Evolutionary conservation across 2,113 vertebrate species (phyloP).

Genomic region (Nothoprocta pentlandii): DNA sequence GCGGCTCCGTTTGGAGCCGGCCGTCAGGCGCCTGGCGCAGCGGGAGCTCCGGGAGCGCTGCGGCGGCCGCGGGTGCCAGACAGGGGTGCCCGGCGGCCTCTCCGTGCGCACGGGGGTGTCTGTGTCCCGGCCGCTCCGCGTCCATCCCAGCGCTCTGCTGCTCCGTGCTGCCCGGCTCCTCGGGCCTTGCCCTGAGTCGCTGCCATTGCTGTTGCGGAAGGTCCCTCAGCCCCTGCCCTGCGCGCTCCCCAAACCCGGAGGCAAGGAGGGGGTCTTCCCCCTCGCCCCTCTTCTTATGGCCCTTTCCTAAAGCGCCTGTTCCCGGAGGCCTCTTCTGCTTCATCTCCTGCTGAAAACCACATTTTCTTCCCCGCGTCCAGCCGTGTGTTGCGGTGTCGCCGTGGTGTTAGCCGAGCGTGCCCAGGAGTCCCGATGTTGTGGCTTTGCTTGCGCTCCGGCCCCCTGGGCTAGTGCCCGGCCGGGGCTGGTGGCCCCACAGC

Average conservation of each 20-base stretch:
- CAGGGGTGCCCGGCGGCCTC: too few species aligned
- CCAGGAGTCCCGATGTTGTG: not conserved
- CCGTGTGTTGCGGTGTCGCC: not conserved
- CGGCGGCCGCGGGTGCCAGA: too few species aligned
- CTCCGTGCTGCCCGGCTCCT: not conserved
- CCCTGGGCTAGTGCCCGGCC: fast-evolving
- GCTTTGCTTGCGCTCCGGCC: not conserved
- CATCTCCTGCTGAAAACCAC: not conserved
- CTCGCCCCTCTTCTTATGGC: not conserved
- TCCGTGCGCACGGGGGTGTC: too few species aligned
- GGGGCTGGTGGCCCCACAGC: fast-evolving
- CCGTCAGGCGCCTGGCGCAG: too few species aligned
- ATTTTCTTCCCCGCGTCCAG: not conserved
- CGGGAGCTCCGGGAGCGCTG: too few species aligned
- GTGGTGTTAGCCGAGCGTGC: not conserved
- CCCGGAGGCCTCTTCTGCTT: not conserved
- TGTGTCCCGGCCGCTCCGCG: too few species aligned
- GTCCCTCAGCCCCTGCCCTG: not conserved
- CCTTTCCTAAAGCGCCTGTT: not conserved
- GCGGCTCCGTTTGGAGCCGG: too few species aligned
- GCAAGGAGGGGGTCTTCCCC: not conserved
- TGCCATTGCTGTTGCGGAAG: fast-evolving
- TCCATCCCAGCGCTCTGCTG: too few species aligned
- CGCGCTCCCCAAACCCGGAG: not conserved
- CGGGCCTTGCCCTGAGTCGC: not conserved